These are phyloP conservation scores for Tholera decimalis DNA, from an alignment of 2,888 invertebrate genomes.

Conservation along the genomic window DNA sequence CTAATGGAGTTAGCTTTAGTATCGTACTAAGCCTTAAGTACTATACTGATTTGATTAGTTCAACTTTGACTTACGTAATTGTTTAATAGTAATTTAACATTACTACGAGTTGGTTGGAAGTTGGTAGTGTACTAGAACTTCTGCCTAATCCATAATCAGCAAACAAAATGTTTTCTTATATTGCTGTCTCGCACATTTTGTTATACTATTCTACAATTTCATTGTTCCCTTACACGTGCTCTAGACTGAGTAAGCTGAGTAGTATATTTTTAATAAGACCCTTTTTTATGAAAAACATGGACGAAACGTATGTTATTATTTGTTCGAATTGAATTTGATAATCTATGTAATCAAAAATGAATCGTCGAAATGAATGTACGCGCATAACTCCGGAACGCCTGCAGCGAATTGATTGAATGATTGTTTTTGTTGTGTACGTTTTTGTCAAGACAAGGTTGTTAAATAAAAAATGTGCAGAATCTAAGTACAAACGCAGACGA, in stretches of 20 bases:
- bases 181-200: neutral
- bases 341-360: too few relatives aligned
- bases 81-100: neutral
- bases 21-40: slow-evolving; percentile 4
- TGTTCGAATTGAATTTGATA: too few relatives aligned
- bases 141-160: neutral
- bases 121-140: neutral
- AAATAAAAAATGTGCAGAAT: too few relatives aligned
- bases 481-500: too few relatives aligned
- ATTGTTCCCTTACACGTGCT: slow-evolving; percentile 3
- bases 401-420: too few relatives aligned
- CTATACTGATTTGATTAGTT: slow-evolving; percentile 6
- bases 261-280: neutral
- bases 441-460: too few relatives aligned
- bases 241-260: neutral
- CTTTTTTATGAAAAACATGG: neutral
- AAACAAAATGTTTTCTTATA: neutral
- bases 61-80: neutral
- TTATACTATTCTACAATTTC: neutral
- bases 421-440: too few relatives aligned
- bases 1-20: slow-evolving; percentile 24
- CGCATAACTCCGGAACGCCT: too few relatives aligned
- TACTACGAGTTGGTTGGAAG: neutral
- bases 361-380: too few relatives aligned
- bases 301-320: too few relatives aligned